These are phyloP conservation scores for Magallana ariakensis DNA, from an alignment of 1,140 invertebrate genomes.

Conservation along the genomic window DNA sequence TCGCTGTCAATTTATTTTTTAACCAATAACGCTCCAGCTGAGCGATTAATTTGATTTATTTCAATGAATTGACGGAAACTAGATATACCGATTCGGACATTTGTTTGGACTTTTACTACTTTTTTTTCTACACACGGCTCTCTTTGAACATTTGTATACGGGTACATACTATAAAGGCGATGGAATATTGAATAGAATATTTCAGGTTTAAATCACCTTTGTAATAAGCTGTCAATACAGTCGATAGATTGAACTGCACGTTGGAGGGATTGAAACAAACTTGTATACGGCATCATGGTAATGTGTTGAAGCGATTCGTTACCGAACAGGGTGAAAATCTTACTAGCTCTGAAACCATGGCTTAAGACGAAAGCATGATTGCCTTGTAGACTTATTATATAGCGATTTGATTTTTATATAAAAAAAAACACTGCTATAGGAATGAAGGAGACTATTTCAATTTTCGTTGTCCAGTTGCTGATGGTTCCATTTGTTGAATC, in stretches of 20 bases:
- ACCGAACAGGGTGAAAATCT: too few species aligned
- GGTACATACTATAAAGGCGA: neutral
- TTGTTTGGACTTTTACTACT: too few species aligned
- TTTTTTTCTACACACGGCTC: too few species aligned
- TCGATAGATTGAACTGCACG: neutral
- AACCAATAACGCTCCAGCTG: too few species aligned
- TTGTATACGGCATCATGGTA: neutral
- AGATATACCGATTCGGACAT: neutral
- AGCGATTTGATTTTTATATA: too few species aligned
- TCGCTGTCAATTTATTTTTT: too few species aligned
- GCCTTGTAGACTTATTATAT: too few species aligned
- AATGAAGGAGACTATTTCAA: neutral
- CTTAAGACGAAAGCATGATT: too few species aligned
- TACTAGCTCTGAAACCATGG: too few species aligned
- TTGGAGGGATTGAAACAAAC: neutral
- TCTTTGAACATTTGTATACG: neutral
- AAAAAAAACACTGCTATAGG: too few species aligned
- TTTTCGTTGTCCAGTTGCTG: neutral
- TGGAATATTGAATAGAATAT: neutral
- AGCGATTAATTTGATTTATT: conserved; percentile 11
- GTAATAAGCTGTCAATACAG: neutral
- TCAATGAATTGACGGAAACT: neutral
- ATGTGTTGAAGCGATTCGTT: too few species aligned
- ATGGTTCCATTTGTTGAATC: neutral
- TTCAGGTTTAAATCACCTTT: neutral